These are phyloP conservation scores for Sarcophaga variegata DNA, from an alignment of 2,888 invertebrate genomes.

Conservation along the genomic window DNA sequence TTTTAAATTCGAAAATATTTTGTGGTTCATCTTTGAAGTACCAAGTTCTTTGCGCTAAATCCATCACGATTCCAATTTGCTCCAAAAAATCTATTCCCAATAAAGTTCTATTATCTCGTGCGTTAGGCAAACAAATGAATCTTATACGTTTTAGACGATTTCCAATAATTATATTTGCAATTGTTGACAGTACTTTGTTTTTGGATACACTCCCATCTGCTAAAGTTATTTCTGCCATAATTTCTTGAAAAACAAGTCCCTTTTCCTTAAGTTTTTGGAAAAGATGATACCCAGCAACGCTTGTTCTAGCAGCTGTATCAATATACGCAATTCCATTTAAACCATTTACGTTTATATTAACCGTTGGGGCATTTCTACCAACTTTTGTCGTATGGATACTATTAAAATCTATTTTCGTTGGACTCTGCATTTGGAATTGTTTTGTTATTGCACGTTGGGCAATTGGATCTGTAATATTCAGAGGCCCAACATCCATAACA, in stretches of 20 bases:
- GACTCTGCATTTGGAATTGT: neutral
- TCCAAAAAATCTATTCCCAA: conserved; percentile 53
- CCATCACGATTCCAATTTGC: conserved; percentile 47
- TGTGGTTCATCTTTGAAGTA: conserved; percentile 60
- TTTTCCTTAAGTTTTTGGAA: conserved; percentile 56
- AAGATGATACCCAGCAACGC: conserved; percentile 55
- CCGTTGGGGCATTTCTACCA: conserved; percentile 49
- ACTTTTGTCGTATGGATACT: conserved; percentile 32
- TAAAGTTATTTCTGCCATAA: conserved; percentile 56
- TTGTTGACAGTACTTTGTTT: conserved; percentile 54
- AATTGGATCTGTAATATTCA: conserved; percentile 41
- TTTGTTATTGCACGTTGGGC: conserved; percentile 30
- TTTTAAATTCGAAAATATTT: conserved; percentile 36
- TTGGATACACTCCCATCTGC: conserved; percentile 56
- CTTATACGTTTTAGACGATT: conserved; percentile 59
- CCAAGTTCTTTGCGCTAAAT: conserved; percentile 33
- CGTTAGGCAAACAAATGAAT: conserved; percentile 63
- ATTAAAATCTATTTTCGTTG: conserved; percentile 39
- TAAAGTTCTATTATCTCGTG: conserved; percentile 43
- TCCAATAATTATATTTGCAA: conserved; percentile 49
- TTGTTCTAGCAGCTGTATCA: conserved; percentile 66
- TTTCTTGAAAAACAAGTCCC: conserved; percentile 50
- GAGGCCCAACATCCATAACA: conserved; percentile 41
- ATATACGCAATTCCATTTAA: conserved; percentile 53
- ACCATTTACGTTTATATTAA: conserved; percentile 45